Evolutionary conservation across 2,888 invertebrate species (phyloP).

Genomic region (Agrochola macilenta): DNA sequence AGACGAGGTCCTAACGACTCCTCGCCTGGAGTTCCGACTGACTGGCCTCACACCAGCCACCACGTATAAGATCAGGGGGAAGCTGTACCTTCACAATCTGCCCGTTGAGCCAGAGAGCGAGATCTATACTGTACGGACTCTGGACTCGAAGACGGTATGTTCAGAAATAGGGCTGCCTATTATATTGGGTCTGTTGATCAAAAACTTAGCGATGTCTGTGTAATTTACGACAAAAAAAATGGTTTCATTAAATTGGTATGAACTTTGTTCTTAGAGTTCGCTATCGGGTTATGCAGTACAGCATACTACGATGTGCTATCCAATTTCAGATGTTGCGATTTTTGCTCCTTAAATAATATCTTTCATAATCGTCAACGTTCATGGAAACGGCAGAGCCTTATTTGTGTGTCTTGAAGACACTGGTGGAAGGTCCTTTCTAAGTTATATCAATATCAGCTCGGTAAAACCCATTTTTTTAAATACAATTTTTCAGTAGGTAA

Average conservation of each 20-base stretch:
- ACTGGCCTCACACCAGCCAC: conserved; percentile 94
- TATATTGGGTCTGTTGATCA: neutral
- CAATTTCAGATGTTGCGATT: neutral
- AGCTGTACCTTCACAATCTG: conserved; percentile 94
- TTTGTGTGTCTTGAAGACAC: neutral
- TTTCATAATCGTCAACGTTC: neutral
- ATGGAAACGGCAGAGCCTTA: neutral
- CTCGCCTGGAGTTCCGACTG: conserved; percentile 96
- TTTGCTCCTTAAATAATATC: too few species aligned
- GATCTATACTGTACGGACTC: conserved; percentile 94
- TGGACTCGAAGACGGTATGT: conserved; percentile 85
- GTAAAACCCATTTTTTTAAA: neutral
- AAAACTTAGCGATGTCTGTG: neutral
- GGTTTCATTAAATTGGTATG: neutral
- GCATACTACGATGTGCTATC: neutral
- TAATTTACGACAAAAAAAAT: neutral
- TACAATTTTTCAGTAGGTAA: neutral
- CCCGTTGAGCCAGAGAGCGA: conserved; percentile 95
- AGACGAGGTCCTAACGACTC: conserved; percentile 95
- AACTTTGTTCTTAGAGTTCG: neutral
- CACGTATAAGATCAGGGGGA: conserved; percentile 95
- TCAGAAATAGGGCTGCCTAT: neutral
- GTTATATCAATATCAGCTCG: neutral
- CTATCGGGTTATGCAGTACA: neutral
- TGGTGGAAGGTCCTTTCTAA: neutral